Percentiles rank a stretch among this genome's conserved stretches.
Conservation (phyloP, 2,888 invertebrate genomes). For the Taenaris catops region DNA sequence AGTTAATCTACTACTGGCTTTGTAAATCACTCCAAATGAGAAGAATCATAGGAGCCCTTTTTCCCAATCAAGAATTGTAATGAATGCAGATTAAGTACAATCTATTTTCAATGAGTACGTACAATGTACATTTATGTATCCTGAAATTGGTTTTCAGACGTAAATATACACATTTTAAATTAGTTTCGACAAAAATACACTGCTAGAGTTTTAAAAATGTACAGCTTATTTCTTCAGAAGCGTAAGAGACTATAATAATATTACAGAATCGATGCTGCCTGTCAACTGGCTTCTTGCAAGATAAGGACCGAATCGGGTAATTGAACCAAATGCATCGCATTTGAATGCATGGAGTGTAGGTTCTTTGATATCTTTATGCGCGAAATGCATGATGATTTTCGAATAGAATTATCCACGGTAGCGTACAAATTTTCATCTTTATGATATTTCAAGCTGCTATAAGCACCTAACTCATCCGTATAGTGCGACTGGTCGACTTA, state of each 20-base stretch:
- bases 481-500: not conserved
- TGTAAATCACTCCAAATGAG: too few species aligned
- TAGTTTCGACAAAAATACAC: too few species aligned
- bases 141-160: too few species aligned
- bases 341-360: slow-evolving; percentile 12
- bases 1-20: too few species aligned
- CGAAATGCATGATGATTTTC: slow-evolving; percentile 9
- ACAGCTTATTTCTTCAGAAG: slow-evolving; percentile 2
- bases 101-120: too few species aligned
- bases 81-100: too few species aligned
- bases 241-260: slow-evolving; percentile 1
- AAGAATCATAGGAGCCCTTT: too few species aligned
- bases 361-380: slow-evolving; percentile 13
- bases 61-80: too few species aligned
- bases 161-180: too few species aligned
- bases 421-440: too few species aligned
- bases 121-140: too few species aligned
- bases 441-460: too few species aligned
- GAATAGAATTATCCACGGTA: not conserved
- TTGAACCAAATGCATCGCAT: slow-evolving; percentile 16
- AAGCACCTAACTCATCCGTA: not conserved
- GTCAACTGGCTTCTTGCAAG: slow-evolving; percentile 4
- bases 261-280: slow-evolving; percentile 5
- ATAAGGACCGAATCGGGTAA: slow-evolving; percentile 10
- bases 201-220: not conserved